Percentiles rank a stretch among this genome's conserved stretches.
Evolutionary conservation across 2,113 vertebrate genomes (phyloP).

Genomic region (Copsychus sechellarum): DNA sequence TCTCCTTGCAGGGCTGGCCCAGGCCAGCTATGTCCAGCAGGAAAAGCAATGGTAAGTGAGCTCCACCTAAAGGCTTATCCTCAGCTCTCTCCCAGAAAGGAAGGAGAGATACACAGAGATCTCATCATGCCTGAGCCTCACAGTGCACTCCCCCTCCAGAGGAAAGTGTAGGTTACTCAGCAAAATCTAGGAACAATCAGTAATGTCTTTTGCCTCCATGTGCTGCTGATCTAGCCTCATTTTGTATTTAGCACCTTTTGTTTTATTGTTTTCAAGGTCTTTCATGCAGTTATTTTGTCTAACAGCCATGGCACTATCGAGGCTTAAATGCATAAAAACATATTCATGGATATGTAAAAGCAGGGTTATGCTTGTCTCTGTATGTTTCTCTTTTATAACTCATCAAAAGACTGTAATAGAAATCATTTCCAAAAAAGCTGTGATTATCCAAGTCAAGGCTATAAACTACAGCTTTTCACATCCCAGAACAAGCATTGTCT

Average conservation of each 20-base stretch:
- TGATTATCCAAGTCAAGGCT: neutral
- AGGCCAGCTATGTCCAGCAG: neutral
- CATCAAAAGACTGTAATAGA: neutral
- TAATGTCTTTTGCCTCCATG: neutral
- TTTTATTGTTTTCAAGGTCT: neutral
- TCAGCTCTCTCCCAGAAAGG: neutral
- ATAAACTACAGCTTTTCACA: neutral
- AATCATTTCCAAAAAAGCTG: neutral
- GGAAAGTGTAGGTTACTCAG: neutral
- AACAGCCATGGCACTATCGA: neutral
- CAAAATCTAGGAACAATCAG: neutral
- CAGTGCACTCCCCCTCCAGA: neutral
- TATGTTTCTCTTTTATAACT: neutral
- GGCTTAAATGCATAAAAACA: neutral
- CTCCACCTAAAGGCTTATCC: constrained; percentile 71
- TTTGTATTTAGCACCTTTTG: neutral
- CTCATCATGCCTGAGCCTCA: neutral
- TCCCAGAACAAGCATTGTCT: neutral
- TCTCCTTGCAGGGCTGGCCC: neutral
- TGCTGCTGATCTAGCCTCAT: neutral
- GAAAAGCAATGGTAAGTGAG: constrained; percentile 21
- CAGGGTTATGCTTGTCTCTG: neutral
- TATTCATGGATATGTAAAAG: neutral
- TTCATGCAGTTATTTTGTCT: neutral
- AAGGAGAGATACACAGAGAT: neutral